Evolutionary conservation across 92 coral and sea anemone species (phyloP), one percentile per base, ranked within the genome.

Genomic region (Ricordea florida): DNA sequence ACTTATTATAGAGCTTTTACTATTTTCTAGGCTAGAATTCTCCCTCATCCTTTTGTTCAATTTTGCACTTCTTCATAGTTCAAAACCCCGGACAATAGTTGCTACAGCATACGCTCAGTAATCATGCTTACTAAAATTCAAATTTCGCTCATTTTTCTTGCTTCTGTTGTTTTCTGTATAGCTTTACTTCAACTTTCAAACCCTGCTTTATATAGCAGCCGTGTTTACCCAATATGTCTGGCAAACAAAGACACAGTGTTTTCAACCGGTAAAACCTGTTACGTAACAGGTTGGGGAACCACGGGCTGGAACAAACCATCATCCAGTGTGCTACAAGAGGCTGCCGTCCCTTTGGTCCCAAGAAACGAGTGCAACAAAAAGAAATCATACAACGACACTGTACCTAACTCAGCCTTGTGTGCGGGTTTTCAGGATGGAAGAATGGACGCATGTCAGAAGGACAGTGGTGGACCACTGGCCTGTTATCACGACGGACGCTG

Each of bases 391-490:
- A 50, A 78, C 37, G 90, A 81, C 15, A 59, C 75, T 18, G 90
- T 85, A 14, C 85, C 81, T 13, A 13, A 2, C 18, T 52, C 90
- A 3, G 66, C 90, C 29, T 52, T 85, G 20, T 85, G 90, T 28
- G 90, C 90, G 14, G 90, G 90, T 13, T 78, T 48, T 25, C 60
- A 70, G 10, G 76, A 78, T 43, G 90, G 90, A 6, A 45, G 63
- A 10, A 74, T 50, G 10, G 90, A 85, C 61, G 85, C 90, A 60
- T 85, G 90, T 42, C 90, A 85, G 31, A 76, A 69, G 25, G 90
- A 85, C 48, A 85, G 90, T 26, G 90, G 90, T 35, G 90, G 90
- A 15, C 90, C 90, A 65, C 81, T 85, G 57, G 69, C 85, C 36
- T 85, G 90, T 71, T 61, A 62, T 44, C 30, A 78, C 9, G n/a